Conservation (phyloP, 2,888 invertebrate genomes). For the Colostygia pectinataria region DNA sequence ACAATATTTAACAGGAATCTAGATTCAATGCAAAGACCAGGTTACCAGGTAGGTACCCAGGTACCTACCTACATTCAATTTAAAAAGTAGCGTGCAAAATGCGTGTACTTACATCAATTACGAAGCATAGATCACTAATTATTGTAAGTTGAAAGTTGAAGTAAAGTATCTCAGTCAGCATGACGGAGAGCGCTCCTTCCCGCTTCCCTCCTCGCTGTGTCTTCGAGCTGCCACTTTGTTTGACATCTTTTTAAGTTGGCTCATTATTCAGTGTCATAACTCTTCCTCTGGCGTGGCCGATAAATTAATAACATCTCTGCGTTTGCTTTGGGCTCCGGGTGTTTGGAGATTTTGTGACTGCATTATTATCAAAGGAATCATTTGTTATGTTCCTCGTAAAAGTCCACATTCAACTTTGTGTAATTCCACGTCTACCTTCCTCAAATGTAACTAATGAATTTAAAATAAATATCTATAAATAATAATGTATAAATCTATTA, state of each 20-base stretch:
- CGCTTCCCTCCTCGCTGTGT: conserved; percentile 5
- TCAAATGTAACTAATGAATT: too few relatives aligned
- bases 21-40: too few relatives aligned
- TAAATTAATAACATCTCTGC: conserved; percentile 20
- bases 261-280: conserved; percentile 55
- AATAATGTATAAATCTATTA: too few relatives aligned
- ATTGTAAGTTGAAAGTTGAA: not conserved
- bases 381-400: conserved; percentile 3
- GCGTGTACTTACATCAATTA: too few relatives aligned
- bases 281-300: conserved; percentile 17
- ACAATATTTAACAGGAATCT: too few relatives aligned
- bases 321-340: conserved; percentile 3
- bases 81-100: too few relatives aligned
- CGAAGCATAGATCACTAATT: too few relatives aligned
- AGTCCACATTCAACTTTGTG: not conserved
- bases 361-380: conserved; percentile 7
- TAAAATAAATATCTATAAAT: too few relatives aligned
- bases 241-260: conserved; percentile 52
- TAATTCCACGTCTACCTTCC: too few relatives aligned
- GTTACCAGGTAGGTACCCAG: too few relatives aligned
- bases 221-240: conserved; percentile 36
- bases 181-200: conserved; percentile 5
- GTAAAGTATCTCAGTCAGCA: not conserved
- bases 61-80: too few relatives aligned
- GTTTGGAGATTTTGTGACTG: conserved; percentile 14